These are phyloP conservation scores for Drosophila cognata DNA, from an alignment of 2,888 invertebrate species.

Conservation along the genomic window DNA sequence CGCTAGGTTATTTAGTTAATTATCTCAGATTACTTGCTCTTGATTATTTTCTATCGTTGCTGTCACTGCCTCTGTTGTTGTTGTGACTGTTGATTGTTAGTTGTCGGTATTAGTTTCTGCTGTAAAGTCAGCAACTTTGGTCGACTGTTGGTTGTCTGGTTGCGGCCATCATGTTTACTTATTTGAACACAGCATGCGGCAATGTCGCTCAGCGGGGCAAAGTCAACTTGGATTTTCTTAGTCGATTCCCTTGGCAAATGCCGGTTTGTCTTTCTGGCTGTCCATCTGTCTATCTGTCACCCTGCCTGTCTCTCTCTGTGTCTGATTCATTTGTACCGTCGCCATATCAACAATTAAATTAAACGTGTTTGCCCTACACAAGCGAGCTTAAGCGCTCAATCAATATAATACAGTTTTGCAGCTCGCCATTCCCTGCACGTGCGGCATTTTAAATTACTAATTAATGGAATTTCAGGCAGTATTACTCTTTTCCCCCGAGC, in stretches of 20 bases:
- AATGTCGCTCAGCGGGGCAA: constrained; percentile 69
- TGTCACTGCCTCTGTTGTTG: constrained; percentile 12
- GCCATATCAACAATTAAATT: constrained; percentile 80
- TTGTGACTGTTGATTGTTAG: constrained; percentile 27
- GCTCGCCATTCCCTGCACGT: constrained; percentile 65
- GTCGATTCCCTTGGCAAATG: constrained; percentile 57
- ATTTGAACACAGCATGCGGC: constrained; percentile 76
- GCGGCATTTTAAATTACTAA: constrained; percentile 78
- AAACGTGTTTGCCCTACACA: constrained; percentile 76
- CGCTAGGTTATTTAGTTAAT: constrained; percentile 76
- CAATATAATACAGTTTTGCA: constrained; percentile 55
- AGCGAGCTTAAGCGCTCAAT: constrained; percentile 72
- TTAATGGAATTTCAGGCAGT: constrained; percentile 64
- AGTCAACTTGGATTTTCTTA: constrained; percentile 75
- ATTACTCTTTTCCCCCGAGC: constrained; percentile 19
- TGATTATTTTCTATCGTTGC: constrained; percentile 71
- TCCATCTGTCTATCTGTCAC: constrained; percentile 5
- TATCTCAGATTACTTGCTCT: constrained; percentile 77
- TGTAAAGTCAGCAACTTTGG: constrained; percentile 76
- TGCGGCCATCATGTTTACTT: constrained; percentile 72
- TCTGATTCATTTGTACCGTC: constrained; percentile 70
- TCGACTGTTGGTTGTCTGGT: constrained; percentile 36
- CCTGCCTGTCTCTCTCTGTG: constrained; percentile 26
- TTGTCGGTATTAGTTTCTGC: constrained; percentile 34
- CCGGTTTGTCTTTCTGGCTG: constrained; percentile 15